phyloP scores from a whole-genome alignment of 2,113 vertebrate genomes.

The Recurvirostra avosetta region DNA sequence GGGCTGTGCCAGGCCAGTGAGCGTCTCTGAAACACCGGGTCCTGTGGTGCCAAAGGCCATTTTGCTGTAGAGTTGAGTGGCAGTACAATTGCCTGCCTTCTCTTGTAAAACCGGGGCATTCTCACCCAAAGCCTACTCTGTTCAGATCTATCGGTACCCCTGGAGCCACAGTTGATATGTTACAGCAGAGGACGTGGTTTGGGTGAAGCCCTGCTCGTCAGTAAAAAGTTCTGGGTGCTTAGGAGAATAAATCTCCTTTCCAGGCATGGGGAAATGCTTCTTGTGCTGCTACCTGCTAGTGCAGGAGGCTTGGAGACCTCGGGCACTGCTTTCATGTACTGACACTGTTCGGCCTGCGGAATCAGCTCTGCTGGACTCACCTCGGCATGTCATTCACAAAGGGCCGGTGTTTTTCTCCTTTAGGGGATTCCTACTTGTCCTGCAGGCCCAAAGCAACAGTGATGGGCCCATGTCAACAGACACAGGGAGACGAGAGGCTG shows the following conservation, averaged over 20 bases:
- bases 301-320: not conserved
- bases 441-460: not conserved
- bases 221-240: no score
- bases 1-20: not conserved
- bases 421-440: not conserved
- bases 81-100: rapidly evolving
- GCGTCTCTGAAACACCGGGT: not conserved
- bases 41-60: not conserved
- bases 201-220: not conserved
- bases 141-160: not conserved
- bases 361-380: not conserved
- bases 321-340: not conserved
- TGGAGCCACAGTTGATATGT: not conserved
- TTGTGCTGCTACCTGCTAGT: not conserved
- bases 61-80: no score
- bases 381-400: not conserved
- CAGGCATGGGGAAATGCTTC: not conserved
- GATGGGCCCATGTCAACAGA: not conserved
- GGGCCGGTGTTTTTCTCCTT: no score
- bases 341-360: not conserved
- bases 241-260: not conserved
- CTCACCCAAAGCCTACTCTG: no score
- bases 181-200: not conserved
- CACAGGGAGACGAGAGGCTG: no score
- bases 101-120: no score